Evolutionary conservation across 2,113 vertebrate species (phyloP).

Genomic region (Hippocampus guttulatus): DNA sequence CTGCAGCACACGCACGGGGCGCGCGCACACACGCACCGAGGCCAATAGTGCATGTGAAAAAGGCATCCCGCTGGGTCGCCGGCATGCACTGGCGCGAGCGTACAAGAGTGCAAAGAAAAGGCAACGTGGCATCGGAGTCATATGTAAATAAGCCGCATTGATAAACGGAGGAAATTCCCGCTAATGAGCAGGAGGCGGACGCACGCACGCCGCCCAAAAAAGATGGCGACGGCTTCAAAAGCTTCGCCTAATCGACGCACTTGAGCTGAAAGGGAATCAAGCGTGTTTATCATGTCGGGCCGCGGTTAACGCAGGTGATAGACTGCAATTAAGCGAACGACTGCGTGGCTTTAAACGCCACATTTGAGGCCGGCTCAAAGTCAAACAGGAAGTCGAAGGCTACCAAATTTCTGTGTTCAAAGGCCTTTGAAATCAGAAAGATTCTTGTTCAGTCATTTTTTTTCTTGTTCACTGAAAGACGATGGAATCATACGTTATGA

Average conservation of each 20-base stretch:
- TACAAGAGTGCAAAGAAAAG: conserved; percentile 25
- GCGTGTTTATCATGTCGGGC: conserved; percentile 37
- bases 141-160: conserved; percentile 66
- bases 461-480: neutral
- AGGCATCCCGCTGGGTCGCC: conserved; percentile 52
- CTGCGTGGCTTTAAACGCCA: neutral
- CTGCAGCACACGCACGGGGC: conserved; percentile 3
- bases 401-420: neutral
- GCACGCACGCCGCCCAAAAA: conserved; percentile 49
- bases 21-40: conserved; percentile 15
- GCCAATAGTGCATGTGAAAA: conserved; percentile 18
- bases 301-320: neutral
- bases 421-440: neutral
- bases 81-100: conserved; percentile 28
- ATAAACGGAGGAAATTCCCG: conserved; percentile 66
- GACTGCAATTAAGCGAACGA: neutral
- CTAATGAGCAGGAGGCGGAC: conserved; percentile 67
- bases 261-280: conserved; percentile 57
- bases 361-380: neutral
- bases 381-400: neutral
- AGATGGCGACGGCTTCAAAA: conserved; percentile 46
- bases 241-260: conserved; percentile 4
- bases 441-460: neutral
- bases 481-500: neutral
- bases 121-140: conserved; percentile 48